These are phyloP conservation scores for Takifugu rubripes DNA, from an alignment of 2,797 vertebrate genomes.

Conservation along the genomic window DNA sequence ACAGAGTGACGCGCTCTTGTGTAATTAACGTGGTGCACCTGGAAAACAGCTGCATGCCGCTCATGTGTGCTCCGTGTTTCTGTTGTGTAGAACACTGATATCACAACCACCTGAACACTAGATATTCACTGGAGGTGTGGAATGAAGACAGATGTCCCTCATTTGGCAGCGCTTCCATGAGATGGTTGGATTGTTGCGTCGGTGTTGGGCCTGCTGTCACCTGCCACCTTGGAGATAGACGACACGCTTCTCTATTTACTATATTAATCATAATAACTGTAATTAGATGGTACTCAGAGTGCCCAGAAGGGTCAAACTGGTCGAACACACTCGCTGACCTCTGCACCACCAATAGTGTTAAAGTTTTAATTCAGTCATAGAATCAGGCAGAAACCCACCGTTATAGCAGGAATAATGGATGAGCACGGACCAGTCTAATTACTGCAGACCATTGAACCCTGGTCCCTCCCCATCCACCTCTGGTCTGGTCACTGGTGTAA, in stretches of 20 bases:
- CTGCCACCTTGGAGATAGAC: no score
- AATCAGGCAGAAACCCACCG: constrained; percentile 1
- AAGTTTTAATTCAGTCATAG: no score
- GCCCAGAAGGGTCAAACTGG: no score
- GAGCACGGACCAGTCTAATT: constrained; percentile 59
- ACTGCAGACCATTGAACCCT: constrained; percentile 46
- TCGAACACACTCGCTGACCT: no score
- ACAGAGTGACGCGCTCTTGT: no score
- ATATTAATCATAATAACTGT: not conserved
- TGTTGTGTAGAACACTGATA: constrained; percentile 32
- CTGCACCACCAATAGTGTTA: no score
- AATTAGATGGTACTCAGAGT: not conserved
- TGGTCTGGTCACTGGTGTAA: constrained; percentile 42
- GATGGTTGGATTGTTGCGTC: no score
- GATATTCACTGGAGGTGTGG: no score
- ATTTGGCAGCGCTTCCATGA: no score
- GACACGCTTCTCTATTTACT: not conserved
- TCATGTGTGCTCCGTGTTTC: constrained; percentile 19
- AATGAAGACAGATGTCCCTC: no score
- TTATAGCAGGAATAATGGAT: constrained; percentile 53
- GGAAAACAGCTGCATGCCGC: constrained; percentile 12
- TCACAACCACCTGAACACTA: no score
- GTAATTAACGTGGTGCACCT: constrained; percentile 25
- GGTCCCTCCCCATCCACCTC: constrained; percentile 32
- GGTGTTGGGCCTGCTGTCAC: no score